Evolutionary conservation across 2,797 vertebrate species (phyloP), one percentile per base, ranked within the genome.

Genomic region (Sebastes kiyomatsui): DNA sequence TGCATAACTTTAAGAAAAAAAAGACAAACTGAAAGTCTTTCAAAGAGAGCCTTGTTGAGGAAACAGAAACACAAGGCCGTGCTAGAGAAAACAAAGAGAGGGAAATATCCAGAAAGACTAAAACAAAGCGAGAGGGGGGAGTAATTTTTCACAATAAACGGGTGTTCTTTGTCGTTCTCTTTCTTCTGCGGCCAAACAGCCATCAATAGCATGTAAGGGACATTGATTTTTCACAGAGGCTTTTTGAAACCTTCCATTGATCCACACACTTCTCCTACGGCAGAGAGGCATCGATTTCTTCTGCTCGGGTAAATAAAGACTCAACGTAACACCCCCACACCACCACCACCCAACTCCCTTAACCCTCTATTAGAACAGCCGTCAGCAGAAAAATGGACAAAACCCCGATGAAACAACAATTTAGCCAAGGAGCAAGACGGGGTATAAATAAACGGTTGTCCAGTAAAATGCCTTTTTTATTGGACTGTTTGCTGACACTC

Each of bases 161-260:
- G 91, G 85, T 92, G 92, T 87, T 92, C 87, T 94, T 80, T 90
- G 78, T 92, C 75, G 38, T 80, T 91, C 85, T 80, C 85, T 90
- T 90, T 93, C 86, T 94, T 93, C 88, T 86, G 79, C 80, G 52
- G 87, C 93, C 88, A 92, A 92, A 87, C 92, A 91, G 86, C 91
- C 93, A 92, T 95, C 93, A 92, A 92, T 94, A 93, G 90, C 75
- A 93, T 92, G 93, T 91, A 90, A 94, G 92, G 88, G 83, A 87
- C 87, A 94, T 95, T 87, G 91, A 95, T 94, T 94, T 94, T 85
- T 94, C 89, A 87, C 90, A 85, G 86, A 86, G 87, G 90, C 93
- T 95, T 94, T 94, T 88, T 94, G 82, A 94, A 94, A 94, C 90
- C 92, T 90, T 87, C 77, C 90, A 96, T 95, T 95, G 95, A 96